A percentile compares a stretch with the other conserved stretches of the same genome.
Evolutionary conservation across 2,888 invertebrate species (phyloP).

Genomic region (Cenopis cana): DNA sequence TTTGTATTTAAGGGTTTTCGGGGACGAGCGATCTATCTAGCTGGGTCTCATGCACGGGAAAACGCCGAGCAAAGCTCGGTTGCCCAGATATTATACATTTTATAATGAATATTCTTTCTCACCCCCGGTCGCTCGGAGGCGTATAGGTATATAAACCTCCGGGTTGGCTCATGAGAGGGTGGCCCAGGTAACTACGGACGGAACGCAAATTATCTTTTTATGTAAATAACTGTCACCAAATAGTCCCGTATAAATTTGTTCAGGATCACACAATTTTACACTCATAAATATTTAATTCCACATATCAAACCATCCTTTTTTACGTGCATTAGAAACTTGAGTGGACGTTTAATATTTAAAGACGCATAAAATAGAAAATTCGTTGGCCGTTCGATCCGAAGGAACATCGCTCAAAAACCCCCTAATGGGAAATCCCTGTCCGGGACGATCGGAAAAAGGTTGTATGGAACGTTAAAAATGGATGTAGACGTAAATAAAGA

Average conservation of each 20-base stretch:
- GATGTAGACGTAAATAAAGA: slow-evolving; percentile 28
- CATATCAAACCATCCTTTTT: not conserved
- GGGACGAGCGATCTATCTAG: too few relatives aligned
- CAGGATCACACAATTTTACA: not conserved
- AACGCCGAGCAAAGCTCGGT: too few relatives aligned
- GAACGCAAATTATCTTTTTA: too few relatives aligned
- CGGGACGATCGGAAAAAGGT: not conserved
- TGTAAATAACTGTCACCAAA: too few relatives aligned
- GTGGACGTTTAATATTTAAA: slow-evolving; percentile 17
- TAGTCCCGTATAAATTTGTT: not conserved
- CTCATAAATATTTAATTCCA: not conserved
- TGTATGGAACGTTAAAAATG: slow-evolving; percentile 35
- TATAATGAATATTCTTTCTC: too few relatives aligned
- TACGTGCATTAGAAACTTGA: slow-evolving; percentile 5
- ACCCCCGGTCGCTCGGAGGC: too few relatives aligned
- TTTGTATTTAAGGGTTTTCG: too few relatives aligned
- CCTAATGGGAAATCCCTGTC: slow-evolving; percentile 34
- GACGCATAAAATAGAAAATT: slow-evolving; percentile 12
- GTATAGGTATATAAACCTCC: too few relatives aligned
- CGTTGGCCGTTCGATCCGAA: slow-evolving; percentile 22
- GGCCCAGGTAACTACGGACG: too few relatives aligned
- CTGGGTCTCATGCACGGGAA: too few relatives aligned
- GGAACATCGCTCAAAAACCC: slow-evolving; percentile 20
- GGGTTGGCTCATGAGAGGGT: too few relatives aligned
- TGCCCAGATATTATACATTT: too few relatives aligned